A percentile compares a stretch with the other conserved stretches of the same genome.
Evolutionary conservation across 2,113 vertebrate genomes (phyloP).

Genomic region (Trachemys scripta): DNA sequence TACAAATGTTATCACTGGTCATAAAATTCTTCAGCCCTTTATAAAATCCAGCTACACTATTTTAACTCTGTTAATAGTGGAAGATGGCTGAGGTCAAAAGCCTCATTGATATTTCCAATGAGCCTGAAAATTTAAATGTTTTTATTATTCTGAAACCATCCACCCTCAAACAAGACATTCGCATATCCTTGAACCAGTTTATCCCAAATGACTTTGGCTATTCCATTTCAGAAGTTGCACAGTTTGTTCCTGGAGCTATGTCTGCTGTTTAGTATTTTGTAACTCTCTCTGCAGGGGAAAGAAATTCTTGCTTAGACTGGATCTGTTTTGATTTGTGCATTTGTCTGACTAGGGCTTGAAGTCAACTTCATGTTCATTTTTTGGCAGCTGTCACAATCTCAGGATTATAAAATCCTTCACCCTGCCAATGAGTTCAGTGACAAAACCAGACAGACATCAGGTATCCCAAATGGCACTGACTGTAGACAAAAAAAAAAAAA

Average conservation of each 20-base stretch:
- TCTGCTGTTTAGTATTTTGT: neutral
- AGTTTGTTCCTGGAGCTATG: neutral
- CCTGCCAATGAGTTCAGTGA: neutral
- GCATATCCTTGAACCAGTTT: neutral
- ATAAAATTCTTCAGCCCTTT: neutral
- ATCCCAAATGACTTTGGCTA: neutral
- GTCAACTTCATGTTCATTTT: neutral
- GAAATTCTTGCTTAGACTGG: rapidly evolving
- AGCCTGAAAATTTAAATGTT: neutral
- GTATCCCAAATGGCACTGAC: neutral
- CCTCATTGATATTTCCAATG: neutral
- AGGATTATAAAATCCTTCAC: neutral
- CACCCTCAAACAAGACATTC: neutral
- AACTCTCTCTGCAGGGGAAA: neutral
- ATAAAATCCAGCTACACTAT: neutral
- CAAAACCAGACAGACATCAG: rapidly evolving
- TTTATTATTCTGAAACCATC: neutral
- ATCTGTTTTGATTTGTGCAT: neutral
- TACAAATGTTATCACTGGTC: neutral
- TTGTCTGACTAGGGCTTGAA: neutral
- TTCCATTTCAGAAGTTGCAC: neutral
- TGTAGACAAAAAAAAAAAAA: neutral
- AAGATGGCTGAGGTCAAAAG: neutral
- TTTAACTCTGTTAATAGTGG: neutral
- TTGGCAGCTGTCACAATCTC: neutral